Conservation (phyloP, 92 coral and sea anemone genomes). For the Galaxea fascicularis region DNA sequence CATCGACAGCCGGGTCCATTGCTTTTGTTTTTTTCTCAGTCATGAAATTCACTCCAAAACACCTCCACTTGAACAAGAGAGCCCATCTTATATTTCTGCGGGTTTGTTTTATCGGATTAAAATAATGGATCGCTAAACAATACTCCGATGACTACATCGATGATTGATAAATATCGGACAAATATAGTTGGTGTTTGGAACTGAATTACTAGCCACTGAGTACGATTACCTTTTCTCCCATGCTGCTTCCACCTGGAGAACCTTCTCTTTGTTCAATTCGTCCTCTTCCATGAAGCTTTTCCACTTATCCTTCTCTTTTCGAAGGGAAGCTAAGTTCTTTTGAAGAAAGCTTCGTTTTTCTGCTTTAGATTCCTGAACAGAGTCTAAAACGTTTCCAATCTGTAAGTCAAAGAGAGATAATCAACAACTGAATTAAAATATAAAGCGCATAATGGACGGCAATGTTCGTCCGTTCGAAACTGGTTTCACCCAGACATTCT, state of each 20-base stretch:
- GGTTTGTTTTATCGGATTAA: not conserved
- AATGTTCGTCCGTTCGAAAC: not conserved
- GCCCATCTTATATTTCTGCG: not conserved
- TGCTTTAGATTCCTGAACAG: not conserved
- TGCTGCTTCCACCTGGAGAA: slow-evolving; percentile 31
- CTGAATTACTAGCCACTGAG: not conserved
- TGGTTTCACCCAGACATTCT: not conserved
- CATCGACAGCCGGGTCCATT: not conserved
- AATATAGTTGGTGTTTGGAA: not conserved
- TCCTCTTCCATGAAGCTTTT: slow-evolving; percentile 43
- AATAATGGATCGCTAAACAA: not conserved
- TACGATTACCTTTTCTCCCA: slow-evolving; percentile 36
- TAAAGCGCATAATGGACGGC: not conserved
- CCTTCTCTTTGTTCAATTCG: slow-evolving; percentile 24
- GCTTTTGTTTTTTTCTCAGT: not conserved
- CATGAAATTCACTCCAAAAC: not conserved
- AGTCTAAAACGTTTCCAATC: slow-evolving; percentile 34
- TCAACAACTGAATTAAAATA: not conserved
- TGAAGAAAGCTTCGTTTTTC: slow-evolving; percentile 8
- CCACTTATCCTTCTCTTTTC: slow-evolving; percentile 35
- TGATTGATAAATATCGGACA: slow-evolving; percentile 1
- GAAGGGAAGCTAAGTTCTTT: slow-evolving; percentile 21
- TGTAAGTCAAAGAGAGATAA: slow-evolving; percentile 13
- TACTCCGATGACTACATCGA: not conserved
- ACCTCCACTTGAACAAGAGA: slow-evolving; percentile 28